Percentiles rank a stretch among this genome's conserved stretches.
Evolutionary conservation across 1,140 invertebrate genomes (phyloP).

Genomic region (Ips nitidus): DNA sequence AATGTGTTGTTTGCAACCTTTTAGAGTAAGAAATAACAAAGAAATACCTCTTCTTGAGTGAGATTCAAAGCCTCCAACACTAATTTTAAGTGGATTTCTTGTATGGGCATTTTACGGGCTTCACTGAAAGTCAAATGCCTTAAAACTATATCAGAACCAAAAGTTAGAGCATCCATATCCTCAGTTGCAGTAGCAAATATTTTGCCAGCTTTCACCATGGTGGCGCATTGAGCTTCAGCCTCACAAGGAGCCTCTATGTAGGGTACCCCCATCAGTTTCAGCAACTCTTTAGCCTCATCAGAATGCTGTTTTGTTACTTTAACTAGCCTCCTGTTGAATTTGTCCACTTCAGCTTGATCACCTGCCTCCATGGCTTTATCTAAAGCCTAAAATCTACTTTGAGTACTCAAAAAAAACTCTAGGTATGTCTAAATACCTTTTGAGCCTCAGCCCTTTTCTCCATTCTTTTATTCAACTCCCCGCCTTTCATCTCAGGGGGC

Average conservation of each 20-base stretch:
- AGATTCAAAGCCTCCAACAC: slow-evolving; percentile 82
- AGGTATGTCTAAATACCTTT: slow-evolving; percentile 56
- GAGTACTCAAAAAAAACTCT: neutral
- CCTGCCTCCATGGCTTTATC: slow-evolving; percentile 92
- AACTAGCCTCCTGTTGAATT: slow-evolving; percentile 91
- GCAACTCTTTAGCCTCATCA: slow-evolving; percentile 86
- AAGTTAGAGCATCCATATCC: slow-evolving; percentile 99
- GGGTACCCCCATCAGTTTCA: slow-evolving; percentile 94
- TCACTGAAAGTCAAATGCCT: slow-evolving; percentile 95
- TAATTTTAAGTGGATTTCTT: slow-evolving; percentile 89
- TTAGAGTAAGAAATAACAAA: slow-evolving; percentile 10
- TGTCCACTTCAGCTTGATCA: slow-evolving; percentile 88
- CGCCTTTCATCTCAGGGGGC: slow-evolving; percentile 90
- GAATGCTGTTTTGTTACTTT: slow-evolving; percentile 93
- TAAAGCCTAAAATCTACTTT: slow-evolving; percentile 56
- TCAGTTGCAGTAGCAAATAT: slow-evolving; percentile 97
- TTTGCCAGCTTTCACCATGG: slow-evolving; percentile 88
- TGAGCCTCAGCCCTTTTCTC: slow-evolving; percentile 92
- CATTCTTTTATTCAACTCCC: slow-evolving; percentile 86
- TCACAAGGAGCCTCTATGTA: slow-evolving; percentile 97
- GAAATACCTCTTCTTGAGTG: slow-evolving; percentile 73
- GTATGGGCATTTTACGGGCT: slow-evolving; percentile 94
- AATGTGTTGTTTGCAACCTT: slow-evolving; percentile 21
- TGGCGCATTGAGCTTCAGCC: slow-evolving; percentile 98
- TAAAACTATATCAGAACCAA: slow-evolving; percentile 86